Conservation (phyloP, 2,797 vertebrate genomes). For the Galago senegalensis region DNA sequence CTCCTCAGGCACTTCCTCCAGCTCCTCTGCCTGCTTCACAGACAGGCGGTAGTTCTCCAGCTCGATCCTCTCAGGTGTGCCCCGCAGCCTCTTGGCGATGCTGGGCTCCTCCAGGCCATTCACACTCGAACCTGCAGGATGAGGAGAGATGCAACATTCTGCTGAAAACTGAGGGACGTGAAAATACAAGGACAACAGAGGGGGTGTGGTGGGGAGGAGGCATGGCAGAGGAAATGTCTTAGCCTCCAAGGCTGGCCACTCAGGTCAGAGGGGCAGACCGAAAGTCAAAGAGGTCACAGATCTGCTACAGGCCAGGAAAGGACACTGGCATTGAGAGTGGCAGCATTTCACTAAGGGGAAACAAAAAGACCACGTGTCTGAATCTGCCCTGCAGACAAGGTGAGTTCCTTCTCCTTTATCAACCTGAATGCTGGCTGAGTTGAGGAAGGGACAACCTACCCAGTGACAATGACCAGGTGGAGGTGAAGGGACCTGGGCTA, state of each 20-base stretch:
- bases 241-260: slow-evolving; percentile 27
- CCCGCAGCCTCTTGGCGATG: slow-evolving; percentile 94
- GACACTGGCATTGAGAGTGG: neutral
- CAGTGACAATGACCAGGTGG: rapidly evolving
- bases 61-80: slow-evolving; percentile 97
- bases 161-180: neutral
- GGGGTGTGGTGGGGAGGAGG: neutral
- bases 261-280: neutral
- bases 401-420: no score
- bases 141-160: slow-evolving; percentile 48
- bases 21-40: slow-evolving; percentile 94
- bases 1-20: slow-evolving; percentile 97
- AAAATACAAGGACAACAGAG: neutral
- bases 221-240: neutral
- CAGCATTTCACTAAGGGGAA: neutral
- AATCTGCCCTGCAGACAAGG: neutral
- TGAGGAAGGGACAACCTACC: neutral
- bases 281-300: neutral
- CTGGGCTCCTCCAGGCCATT: slow-evolving; percentile 96
- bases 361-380: neutral
- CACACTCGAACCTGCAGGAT: slow-evolving; percentile 90
- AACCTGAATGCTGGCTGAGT: neutral
- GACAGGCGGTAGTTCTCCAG: slow-evolving; percentile 98
- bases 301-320: neutral
- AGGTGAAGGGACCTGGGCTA: rapidly evolving